phyloP scores from a whole-genome alignment of 37 sponge, comb jelly and placozoan species.

The Dysidea cf. avara region DNA sequence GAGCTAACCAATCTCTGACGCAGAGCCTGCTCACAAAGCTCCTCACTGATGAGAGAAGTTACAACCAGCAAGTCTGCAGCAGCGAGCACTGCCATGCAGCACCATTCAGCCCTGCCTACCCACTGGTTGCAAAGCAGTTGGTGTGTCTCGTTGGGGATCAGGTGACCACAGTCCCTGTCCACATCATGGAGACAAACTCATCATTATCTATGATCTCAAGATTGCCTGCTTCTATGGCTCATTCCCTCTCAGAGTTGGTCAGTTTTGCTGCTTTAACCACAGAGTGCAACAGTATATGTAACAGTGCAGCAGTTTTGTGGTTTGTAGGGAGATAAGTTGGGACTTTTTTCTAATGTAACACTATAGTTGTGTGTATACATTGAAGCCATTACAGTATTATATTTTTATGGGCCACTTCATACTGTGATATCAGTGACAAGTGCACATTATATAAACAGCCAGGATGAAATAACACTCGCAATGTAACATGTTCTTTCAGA shows the following conservation, averaged over 20 bases:
- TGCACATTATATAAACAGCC: no score
- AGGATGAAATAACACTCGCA: no score
- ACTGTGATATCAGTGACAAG: no score
- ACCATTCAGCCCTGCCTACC: constrained; percentile 47
- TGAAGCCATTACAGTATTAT: no score
- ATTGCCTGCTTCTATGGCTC: constrained; percentile 21
- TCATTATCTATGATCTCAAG: constrained; percentile 23
- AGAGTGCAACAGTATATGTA: no score
- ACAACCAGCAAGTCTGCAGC: constrained; percentile 15
- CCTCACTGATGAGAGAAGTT: constrained; percentile 35
- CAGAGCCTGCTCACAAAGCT: constrained; percentile 18
- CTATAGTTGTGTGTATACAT: no score
- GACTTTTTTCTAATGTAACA: no score
- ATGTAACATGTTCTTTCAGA: no score
- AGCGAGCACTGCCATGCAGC: background rate
- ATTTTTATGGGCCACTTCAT: no score
- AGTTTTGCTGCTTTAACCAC: no score
- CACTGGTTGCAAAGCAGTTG: constrained; percentile 43
- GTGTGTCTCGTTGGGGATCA: constrained; percentile 48
- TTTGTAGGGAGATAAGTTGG: no score
- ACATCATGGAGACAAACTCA: constrained; percentile 49
- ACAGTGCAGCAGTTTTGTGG: no score
- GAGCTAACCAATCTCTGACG: constrained; percentile 24
- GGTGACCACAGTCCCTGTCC: constrained; percentile 15
- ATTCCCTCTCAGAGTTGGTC: constrained; percentile 36